Conservation (phyloP, 2,113 vertebrate genomes). For the Falco punctatus region DNA sequence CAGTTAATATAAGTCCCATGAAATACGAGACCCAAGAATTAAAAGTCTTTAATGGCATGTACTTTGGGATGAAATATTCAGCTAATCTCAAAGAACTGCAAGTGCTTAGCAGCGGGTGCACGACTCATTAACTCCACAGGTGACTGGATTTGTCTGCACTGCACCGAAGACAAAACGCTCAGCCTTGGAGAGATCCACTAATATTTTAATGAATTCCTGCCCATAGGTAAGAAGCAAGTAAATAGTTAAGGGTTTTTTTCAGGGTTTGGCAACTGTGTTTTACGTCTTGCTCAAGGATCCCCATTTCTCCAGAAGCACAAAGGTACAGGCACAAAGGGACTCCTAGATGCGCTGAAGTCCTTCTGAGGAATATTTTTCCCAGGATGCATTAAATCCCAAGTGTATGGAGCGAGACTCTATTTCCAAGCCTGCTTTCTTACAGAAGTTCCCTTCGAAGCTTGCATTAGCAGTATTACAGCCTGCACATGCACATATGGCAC, state of each 20-base stretch:
- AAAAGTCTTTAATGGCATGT: neutral
- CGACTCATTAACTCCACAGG: neutral
- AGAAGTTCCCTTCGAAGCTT: neutral
- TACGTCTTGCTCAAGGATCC: neutral
- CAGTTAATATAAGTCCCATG: neutral
- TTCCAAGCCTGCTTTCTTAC: neutral
- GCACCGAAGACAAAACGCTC: neutral
- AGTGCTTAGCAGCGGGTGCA: neutral
- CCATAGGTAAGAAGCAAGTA: neutral
- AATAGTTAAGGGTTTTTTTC: neutral
- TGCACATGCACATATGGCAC: fast-evolving
- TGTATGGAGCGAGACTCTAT: neutral
- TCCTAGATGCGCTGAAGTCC: neutral
- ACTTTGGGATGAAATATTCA: neutral
- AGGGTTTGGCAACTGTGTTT: neutral
- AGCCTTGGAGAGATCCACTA: neutral
- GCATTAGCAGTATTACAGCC: neutral
- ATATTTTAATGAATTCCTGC: neutral
- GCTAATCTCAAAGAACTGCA: neutral
- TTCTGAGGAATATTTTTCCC: neutral
- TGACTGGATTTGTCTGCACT: neutral
- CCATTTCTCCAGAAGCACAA: neutral
- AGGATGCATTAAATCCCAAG: neutral
- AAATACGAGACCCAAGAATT: neutral
- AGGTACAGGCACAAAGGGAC: neutral